Base-by-base conservation (phyloP, 2,113 vertebrate genomes). In the Cryptotis parvus region DNA sequence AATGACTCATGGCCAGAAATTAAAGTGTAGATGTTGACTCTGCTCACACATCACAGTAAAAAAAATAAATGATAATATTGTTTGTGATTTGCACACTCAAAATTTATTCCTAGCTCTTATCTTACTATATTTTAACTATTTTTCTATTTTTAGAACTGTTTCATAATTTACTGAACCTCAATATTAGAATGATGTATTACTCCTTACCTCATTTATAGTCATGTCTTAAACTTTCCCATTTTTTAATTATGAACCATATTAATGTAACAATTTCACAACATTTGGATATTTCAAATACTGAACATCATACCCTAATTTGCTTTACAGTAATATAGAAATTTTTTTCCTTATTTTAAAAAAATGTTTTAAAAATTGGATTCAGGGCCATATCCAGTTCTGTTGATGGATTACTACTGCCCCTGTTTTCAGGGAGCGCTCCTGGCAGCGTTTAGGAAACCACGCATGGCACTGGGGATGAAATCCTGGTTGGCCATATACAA, bases 121-220 rank as follows among this genome's bases (percentile, higher is more conserved):
- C 86, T 75, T 66, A 82, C 49, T 87, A 41, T 91, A 78, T 85
- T 41, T 85, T 88, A 77, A 82, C 63, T 73, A 80, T 61, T 78
- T n/a, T 8, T 69, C 31, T 68, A 91, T 80, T 91, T 93, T 20
- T 86, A 89, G 68, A 61, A 41, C 31, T 31, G 22, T 35, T 89
- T 75, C 37, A 82, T 55, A 87, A 83, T 20, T 75, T 91, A 82
- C 11, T 43, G 20, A 80, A 6, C 22, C 6, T 89, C 33, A 37
- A 66, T 73, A 66, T 52, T 89, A 84, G 26, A 83, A 89, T 52
- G 35, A 68, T 63, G 2, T 27, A 75, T 83, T 79, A 7, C 6
- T 75, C 8, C 55, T 58, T 4, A 81, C 81, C 24, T 77, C 20
- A 1, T 66, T 49, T 76, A 43, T 27, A 77, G 27, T 39, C 27